Base-by-base conservation (phyloP, 2,888 invertebrate species). In the Zaprionus lineosus region DNA sequence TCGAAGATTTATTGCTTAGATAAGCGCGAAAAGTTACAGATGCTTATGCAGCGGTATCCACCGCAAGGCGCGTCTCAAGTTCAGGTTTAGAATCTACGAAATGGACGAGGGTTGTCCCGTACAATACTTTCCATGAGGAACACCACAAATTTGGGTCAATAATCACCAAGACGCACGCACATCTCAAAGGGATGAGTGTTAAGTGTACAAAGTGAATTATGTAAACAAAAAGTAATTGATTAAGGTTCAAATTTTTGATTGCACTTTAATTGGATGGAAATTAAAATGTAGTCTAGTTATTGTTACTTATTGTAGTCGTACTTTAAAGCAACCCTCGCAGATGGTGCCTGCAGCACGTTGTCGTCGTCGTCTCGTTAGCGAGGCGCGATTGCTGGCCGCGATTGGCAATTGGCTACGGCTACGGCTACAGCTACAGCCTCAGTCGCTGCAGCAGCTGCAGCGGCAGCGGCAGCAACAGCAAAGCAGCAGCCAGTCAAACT, bases 1-100 rank as follows among this genome's bases (percentile, higher is more conserved):
- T 75, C 86, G 63, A 74, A 87, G 87, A 87, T 87, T 87, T 88
- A 84, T 84, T 82, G 85, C 75, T 74, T 66, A 84, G 88, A 87
- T 87, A 87, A 87, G 86, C 84, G 78, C 78, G 74, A 87, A 87
- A 88, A 86, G 85, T 84, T 87, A 88, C 87, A 86, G 88, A 87
- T 86, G 87, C 88, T 84, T 87, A 87, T 81, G 88, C 87, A 86
- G 68, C 74, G 51, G 72, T 81, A 85, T 68, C 77, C 84, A 79
- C 86, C 52, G 81, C 84, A 46, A 76, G 77, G 55, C 62, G 73
- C 64, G 60, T 68, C 65, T 63, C 61, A 24, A 51, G 52, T 53
- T 76, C 64, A 60, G 63, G 53, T 81, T 74, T 51, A 68, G 56
- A 70, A 56, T 71, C 72, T 37, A 26, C 46, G 53, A 18, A 55